Conservation (phyloP, 2,797 vertebrate species). For the Picus viridis region DNA sequence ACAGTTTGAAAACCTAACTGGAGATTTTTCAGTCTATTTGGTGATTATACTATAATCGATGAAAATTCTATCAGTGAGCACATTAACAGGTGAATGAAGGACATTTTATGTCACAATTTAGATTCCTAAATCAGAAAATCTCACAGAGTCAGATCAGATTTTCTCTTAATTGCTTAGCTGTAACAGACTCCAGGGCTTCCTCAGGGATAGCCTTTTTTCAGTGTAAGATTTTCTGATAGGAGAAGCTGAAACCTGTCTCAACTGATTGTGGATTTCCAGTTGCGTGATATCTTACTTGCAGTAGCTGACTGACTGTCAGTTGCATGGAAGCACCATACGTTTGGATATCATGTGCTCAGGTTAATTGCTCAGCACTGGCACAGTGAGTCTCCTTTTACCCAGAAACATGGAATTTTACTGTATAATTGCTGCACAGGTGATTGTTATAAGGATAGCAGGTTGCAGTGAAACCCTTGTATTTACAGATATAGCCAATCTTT, state of each 20-base stretch:
- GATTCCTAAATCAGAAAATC: background rate
- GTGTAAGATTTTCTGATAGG: background rate
- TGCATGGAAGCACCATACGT: background rate
- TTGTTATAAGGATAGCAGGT: accelerated
- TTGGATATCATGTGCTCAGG: background rate
- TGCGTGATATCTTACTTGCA: background rate
- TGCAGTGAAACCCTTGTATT: background rate
- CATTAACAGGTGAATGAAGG: background rate
- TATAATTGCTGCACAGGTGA: background rate
- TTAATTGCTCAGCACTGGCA: background rate
- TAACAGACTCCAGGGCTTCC: background rate
- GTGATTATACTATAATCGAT: background rate
- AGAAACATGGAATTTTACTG: background rate
- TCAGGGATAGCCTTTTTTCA: background rate
- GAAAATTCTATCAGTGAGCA: background rate
- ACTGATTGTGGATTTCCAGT: background rate
- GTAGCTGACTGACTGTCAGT: background rate
- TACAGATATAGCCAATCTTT: background rate
- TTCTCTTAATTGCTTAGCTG: background rate
- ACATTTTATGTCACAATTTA: background rate
- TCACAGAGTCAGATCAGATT: background rate
- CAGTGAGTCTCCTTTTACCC: background rate
- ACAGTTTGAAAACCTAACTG: background rate
- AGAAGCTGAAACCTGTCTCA: background rate
- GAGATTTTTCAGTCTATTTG: background rate